Evolutionary conservation across 2,888 invertebrate genomes (phyloP).

Genomic region (Dolichomitus sp.): DNA sequence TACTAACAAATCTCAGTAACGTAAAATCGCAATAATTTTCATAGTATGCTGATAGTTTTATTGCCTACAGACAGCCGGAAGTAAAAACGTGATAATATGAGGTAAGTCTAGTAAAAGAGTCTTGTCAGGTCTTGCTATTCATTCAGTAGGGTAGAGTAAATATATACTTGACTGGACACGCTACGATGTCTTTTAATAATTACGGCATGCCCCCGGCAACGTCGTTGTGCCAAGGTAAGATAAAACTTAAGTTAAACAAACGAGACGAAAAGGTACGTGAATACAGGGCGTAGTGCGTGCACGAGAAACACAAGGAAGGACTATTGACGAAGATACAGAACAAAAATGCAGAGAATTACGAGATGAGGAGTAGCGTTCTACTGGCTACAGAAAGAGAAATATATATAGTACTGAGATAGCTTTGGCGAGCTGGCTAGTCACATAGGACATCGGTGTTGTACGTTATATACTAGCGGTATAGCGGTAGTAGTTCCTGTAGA

Average conservation of each 20-base stretch:
- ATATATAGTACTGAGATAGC: not conserved
- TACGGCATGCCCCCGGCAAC: not conserved
- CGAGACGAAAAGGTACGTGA: not conserved
- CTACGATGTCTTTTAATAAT: not conserved
- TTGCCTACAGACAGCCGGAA: too few species aligned
- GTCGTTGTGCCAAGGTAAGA: not conserved
- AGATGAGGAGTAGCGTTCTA: conserved; percentile 14
- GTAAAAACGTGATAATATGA: not conserved
- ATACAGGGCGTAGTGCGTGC: conserved; percentile 10
- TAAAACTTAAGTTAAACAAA: not conserved
- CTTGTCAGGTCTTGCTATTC: not conserved
- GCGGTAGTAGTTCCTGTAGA: not conserved
- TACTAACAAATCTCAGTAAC: too few species aligned
- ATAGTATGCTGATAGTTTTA: not conserved
- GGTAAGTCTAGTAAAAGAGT: not conserved
- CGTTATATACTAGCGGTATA: not conserved
- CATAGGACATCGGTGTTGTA: not conserved
- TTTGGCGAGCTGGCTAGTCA: conserved; percentile 6
- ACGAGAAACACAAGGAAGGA: not conserved
- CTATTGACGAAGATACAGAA: not conserved
- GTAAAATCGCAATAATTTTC: too few species aligned
- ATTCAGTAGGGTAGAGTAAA: not conserved
- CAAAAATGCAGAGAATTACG: not conserved
- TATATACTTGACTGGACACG: not conserved
- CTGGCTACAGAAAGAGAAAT: conserved; percentile 1